Evolutionary conservation across 2,888 invertebrate genomes (phyloP), one percentile per base, ranked within the genome.

Genomic region (Archips xylosteana): DNA sequence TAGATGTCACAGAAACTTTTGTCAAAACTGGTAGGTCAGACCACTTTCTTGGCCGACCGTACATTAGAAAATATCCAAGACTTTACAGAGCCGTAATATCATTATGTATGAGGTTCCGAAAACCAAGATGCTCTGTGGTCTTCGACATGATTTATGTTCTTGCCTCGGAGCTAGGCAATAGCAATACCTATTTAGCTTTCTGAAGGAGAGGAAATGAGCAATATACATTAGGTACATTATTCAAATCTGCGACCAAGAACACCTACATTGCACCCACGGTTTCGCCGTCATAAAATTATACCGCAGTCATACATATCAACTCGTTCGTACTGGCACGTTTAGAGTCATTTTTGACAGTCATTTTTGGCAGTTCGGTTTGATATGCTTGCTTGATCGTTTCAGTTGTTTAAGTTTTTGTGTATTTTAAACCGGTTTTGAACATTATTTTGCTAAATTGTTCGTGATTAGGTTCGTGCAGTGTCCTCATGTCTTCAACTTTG

Each of bases 401-500:
- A 77, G 71, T 32, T 68, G 71, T 32, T 69, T 76, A 76, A 73
- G 79, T 77, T 67, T 71, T 63, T 71, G 67, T 73, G 71, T 75
- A 72, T 77, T 77, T 81, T 76, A 76, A 70, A 72, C 60, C 74
- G 68, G 76, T 71, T 70, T 75, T 61, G 70, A 67, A 71, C 79
- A 47, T 84, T 84, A 85, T 88, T 80, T 79, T 74, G 75, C 51
- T 79, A 78, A 77, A 79, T 79, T 80, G 76, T 76, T 63, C 71
- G 82, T 85, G 83, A 79, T 78, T 78, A 71, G 10, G 23, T 57
- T 9, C 49, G 36, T 54, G 54, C 4, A 51, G 72, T 68, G 72
- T 79, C 81, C 88, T 82, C 82, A 96, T 96, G 96, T 96, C 96
- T 85, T 96, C 96, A 66, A 96, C 96, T 57, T 88, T 95, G 69